These are phyloP conservation scores for Papio anubis DNA, from an alignment of 2,113 vertebrate genomes.

Conservation along the genomic window DNA sequence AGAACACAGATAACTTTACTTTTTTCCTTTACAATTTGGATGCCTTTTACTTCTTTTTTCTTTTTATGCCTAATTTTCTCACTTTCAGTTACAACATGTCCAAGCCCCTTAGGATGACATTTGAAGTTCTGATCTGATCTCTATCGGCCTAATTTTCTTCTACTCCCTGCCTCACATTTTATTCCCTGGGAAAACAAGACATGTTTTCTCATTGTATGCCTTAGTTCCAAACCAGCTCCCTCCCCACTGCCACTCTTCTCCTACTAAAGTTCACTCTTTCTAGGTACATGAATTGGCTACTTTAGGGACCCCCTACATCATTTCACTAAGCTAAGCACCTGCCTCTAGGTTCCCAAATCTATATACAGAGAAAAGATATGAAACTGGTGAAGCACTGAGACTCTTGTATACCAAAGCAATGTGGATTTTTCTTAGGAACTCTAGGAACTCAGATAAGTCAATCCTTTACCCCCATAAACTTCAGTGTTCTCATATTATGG, in stretches of 20 bases:
- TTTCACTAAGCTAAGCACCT: background rate
- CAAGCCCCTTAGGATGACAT: background rate
- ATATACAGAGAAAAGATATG: background rate
- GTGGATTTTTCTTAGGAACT: background rate
- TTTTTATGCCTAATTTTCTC: background rate
- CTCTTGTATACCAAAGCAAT: background rate
- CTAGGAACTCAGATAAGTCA: background rate
- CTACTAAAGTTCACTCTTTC: background rate
- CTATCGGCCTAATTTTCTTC: background rate
- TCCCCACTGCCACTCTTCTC: background rate
- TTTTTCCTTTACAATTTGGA: background rate
- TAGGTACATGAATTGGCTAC: background rate
- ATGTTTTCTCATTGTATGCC: background rate
- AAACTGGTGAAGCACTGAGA: background rate
- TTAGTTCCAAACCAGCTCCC: background rate
- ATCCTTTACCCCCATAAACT: background rate
- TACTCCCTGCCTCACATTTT: background rate
- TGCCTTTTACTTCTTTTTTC: background rate
- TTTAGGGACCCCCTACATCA: background rate
- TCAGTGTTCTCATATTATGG: background rate
- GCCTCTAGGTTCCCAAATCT: background rate
- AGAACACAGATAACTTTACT: background rate
- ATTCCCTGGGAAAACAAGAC: background rate
- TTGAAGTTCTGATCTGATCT: background rate
- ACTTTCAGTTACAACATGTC: background rate